Evolutionary conservation across 1,140 invertebrate genomes (phyloP), one percentile per base, ranked within the genome.

Genomic region (Diachasmimorpha longicaudata): DNA sequence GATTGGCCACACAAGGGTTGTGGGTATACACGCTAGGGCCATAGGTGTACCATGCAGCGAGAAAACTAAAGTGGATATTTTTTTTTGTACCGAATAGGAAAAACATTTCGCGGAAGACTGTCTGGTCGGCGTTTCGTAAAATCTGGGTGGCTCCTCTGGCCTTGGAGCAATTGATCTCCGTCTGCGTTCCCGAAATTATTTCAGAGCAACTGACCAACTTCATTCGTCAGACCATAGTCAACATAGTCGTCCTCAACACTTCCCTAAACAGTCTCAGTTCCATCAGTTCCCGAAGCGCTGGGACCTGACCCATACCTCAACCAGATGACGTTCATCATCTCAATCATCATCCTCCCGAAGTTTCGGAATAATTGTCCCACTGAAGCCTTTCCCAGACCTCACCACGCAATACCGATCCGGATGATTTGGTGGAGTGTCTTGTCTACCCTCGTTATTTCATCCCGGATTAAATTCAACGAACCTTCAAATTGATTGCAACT

Each of bases 401-500:
- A 52, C 19, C 48, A 52, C 48, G 48, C 48, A 52, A 52, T 52
- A 52, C 48, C 13, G 31, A n/a, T 11, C 16, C 46, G 31, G 14
- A 70, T 31, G 31, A 70, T 70, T 68, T n/a, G 55, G 37, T 23
- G 72, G 21, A 67, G 16, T 16, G 70, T 66, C 55, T 44, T 46
- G 66, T 75, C 36, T 68, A 70, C 46, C 67, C 39, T 58, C 67
- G 39, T 75, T 75, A 75, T 70, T 75, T 75, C 37, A 75, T 75
- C 23, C 48, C 4, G 44, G 44, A 75, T 75, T 75, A 75, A 75
- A 70, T 69, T 58, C 74, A 75, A 58, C 44, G 67, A 75, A 70
- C 67, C 67, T 55, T 70, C 25, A 75, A 75, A 75, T 75, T 70
- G 74, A 75, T 75, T 69, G 74, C 67, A 36, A 39, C 67, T 70